Evolutionary conservation across 2,888 invertebrate species (phyloP).

Genomic region (Formica aserva): DNA sequence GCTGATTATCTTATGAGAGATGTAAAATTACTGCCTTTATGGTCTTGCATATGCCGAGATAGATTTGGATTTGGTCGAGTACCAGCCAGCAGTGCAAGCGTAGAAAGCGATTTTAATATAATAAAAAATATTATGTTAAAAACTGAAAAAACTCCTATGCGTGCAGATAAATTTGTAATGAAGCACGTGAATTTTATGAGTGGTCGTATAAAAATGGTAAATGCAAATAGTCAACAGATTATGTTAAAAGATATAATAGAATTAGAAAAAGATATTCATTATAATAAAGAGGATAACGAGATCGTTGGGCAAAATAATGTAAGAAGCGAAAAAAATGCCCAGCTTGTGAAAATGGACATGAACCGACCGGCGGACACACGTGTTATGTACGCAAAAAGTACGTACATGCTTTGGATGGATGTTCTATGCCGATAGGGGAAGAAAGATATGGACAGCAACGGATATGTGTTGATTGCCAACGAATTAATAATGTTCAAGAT

Average conservation of each 20-base stretch:
- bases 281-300: background rate
- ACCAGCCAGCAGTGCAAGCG: background rate
- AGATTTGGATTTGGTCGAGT: constrained; percentile 12
- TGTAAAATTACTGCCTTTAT: background rate
- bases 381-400: background rate
- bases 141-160: background rate
- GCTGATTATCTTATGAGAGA: background rate
- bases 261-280: background rate
- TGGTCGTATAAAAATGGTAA: constrained; percentile 1
- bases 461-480: background rate
- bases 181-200: constrained; percentile 4
- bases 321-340: background rate
- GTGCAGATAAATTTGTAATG: background rate
- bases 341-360: constrained; percentile 5
- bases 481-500: background rate
- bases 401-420: background rate
- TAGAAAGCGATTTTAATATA: constrained; percentile 14
- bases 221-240: background rate
- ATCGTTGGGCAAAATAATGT: background rate
- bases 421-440: background rate
- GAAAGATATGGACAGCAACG: background rate
- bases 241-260: background rate
- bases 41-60: constrained; percentile 14
- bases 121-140: constrained; percentile 22
- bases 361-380: background rate